Evolutionary conservation across 2,113 vertebrate genomes (phyloP), one percentile per base, ranked within the genome.

Genomic region (Neoarius graeffei): DNA sequence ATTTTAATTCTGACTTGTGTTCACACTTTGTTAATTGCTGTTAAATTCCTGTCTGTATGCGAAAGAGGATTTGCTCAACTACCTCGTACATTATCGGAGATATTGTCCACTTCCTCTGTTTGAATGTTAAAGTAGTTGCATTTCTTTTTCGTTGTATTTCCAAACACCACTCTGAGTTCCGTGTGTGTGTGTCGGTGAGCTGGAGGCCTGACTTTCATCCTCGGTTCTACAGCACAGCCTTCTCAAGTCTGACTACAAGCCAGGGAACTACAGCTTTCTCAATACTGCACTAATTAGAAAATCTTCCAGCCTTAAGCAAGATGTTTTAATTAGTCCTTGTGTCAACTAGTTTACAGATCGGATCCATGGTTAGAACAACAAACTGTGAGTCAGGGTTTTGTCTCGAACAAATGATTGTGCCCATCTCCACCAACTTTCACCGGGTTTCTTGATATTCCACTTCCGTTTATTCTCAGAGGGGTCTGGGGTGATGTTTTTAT

Each of bases 321-420:
- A 96, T 94, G 93, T 95, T 96, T 96, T 96, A 96, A 96, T 96
- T 96, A 96, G 95, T 95, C 95, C 94, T 95, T 95, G 94, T 95
- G 95, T 96, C 95, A 95, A 96, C 95, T 94, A 95, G 93, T 96
- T 95, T 95, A 94, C 94, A 94, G 94, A 95, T 95, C 94, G 94
- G 95, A 95, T 95, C 94, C 94, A 88, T 91, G 90, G 93, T 94
- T 95, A 92, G 93, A 94, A 27, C 59, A 84, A 94, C 94, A 94
- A 93, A 85, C 23, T 56, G 30, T 42, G 76, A 74, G 35, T 50
- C 69, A 59, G 59, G 59, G 83, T 60, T 17, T 27, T 50, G 13
- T 50, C 11, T 15, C 8, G 10, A 59, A 62, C 19, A 71, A 80
- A 54, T 83, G 67, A 64, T 69, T 14, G 17, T n/a, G 23, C 60